Evolutionary conservation across 2,888 invertebrate genomes (phyloP).

Genomic region (Vanessa cardui): DNA sequence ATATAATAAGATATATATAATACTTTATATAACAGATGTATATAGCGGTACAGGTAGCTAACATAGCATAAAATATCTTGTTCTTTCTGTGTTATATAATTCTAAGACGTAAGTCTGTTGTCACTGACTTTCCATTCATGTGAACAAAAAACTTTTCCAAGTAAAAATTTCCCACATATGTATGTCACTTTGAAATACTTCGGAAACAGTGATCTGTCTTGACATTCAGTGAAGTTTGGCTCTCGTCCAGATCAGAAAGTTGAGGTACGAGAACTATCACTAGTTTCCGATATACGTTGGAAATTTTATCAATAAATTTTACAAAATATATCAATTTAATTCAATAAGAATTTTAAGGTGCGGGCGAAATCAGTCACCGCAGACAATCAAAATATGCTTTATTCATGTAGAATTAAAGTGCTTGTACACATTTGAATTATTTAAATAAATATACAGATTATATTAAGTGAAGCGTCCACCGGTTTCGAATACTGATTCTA

Average conservation of each 20-base stretch:
- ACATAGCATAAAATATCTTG: not conserved
- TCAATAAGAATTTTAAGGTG: no score
- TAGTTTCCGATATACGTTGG: slow-evolving; percentile 5
- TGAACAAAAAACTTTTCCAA: not conserved
- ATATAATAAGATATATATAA: no score
- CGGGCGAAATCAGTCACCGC: no score
- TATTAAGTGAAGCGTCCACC: no score
- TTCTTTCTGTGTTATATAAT: slow-evolving; percentile 5
- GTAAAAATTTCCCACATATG: slow-evolving; percentile 1
- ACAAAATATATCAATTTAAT: not conserved
- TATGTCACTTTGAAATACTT: slow-evolving; percentile 4
- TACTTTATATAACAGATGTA: no score
- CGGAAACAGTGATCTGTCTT: slow-evolving; percentile 18
- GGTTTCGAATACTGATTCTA: no score
- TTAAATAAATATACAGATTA: no score
- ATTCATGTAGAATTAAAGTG: no score
- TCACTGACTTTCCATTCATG: not conserved
- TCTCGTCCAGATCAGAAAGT: slow-evolving; percentile 9
- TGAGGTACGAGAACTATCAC: not conserved
- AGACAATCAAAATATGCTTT: no score
- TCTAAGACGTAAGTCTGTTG: not conserved
- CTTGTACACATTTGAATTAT: no score
- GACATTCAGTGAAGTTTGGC: slow-evolving; percentile 15
- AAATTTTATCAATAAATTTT: slow-evolving; percentile 16
- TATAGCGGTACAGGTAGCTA: not conserved